phyloP scores from a whole-genome alignment of 2,113 vertebrate genomes.

The Monarcha castaneiventris region DNA sequence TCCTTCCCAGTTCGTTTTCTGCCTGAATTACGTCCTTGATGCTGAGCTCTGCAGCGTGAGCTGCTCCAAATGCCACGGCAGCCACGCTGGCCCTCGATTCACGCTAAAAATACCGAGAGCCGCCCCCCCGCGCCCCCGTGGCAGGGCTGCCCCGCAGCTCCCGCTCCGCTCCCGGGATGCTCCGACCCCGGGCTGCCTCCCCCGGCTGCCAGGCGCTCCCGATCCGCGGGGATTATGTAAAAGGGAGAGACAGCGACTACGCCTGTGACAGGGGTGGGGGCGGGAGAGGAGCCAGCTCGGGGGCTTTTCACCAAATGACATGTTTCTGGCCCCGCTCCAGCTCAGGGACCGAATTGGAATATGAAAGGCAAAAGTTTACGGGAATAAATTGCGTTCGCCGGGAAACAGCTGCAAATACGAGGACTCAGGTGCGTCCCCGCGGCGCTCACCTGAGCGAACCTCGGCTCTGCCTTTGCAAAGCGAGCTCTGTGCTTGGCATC shows the following conservation, averaged over 20 bases:
- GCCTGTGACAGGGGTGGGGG: conserved; percentile 21
- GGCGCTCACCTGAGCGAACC: background rate
- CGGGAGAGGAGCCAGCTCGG: conserved; percentile 3
- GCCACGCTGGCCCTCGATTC: background rate
- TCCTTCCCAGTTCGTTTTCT: background rate
- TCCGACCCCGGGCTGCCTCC: conserved; percentile 16
- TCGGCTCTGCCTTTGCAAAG: background rate
- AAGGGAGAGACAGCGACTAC: background rate
- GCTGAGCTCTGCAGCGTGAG: background rate
- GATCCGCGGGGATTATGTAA: conserved; percentile 53
- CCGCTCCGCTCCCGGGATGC: background rate
- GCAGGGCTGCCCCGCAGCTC: background rate
- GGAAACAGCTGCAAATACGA: background rate
- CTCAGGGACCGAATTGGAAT: background rate
- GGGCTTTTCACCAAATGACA: background rate
- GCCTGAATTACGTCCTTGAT: background rate
- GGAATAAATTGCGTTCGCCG: fast-evolving
- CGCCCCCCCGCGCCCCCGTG: fast-evolving
- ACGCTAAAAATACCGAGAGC: background rate
- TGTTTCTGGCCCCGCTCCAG: conserved; percentile 51
- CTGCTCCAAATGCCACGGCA: background rate
- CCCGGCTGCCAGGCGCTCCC: conserved; percentile 58
- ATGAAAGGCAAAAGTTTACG: background rate
- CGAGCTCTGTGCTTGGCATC: background rate
- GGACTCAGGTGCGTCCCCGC: background rate